These are phyloP conservation scores for Boloria euphrosyne DNA, from an alignment of 2,888 invertebrate genomes.

Conservation along the genomic window DNA sequence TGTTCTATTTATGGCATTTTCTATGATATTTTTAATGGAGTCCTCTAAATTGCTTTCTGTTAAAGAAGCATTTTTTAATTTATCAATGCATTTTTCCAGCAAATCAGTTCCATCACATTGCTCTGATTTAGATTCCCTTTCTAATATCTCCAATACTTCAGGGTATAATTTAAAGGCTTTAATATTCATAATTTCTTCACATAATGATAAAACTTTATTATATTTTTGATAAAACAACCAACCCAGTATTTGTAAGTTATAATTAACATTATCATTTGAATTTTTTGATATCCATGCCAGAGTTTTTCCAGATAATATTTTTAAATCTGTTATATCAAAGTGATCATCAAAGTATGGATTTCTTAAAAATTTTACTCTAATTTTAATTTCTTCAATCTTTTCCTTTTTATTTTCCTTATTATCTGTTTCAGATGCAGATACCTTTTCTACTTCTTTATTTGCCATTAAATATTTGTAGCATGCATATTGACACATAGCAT, in stretches of 20 bases:
- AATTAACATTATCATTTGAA: slow-evolving; percentile 73
- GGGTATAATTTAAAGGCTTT: slow-evolving; percentile 55
- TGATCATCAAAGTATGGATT: slow-evolving; percentile 95
- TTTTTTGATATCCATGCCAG: slow-evolving; percentile 84
- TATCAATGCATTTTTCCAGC: slow-evolving; percentile 53
- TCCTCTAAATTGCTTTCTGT: slow-evolving; percentile 64
- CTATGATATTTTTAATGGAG: slow-evolving; percentile 74
- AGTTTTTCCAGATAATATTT: slow-evolving; percentile 91
- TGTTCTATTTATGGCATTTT: slow-evolving; percentile 78
- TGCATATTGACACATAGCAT: slow-evolving; percentile 86
- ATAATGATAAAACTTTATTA: slow-evolving; percentile 62
- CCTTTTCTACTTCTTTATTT: slow-evolving; percentile 46
- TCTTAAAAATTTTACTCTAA: slow-evolving; percentile 89
- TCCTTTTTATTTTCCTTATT: slow-evolving; percentile 56
- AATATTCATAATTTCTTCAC: slow-evolving; percentile 51
- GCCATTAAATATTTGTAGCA: slow-evolving; percentile 86
- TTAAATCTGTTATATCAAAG: slow-evolving; percentile 90
- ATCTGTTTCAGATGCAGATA: slow-evolving; percentile 42
- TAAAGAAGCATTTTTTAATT: slow-evolving; percentile 49
- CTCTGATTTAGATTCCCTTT: slow-evolving; percentile 48
- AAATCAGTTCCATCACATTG: slow-evolving; percentile 49
- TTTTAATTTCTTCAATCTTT: slow-evolving; percentile 85
- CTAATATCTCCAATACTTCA: slow-evolving; percentile 60
- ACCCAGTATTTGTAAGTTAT: slow-evolving; percentile 85
- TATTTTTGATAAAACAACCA: slow-evolving; percentile 86